Evolutionary conservation across 2,113 vertebrate species (phyloP).

Genomic region (Callospermophilus lateralis): DNA sequence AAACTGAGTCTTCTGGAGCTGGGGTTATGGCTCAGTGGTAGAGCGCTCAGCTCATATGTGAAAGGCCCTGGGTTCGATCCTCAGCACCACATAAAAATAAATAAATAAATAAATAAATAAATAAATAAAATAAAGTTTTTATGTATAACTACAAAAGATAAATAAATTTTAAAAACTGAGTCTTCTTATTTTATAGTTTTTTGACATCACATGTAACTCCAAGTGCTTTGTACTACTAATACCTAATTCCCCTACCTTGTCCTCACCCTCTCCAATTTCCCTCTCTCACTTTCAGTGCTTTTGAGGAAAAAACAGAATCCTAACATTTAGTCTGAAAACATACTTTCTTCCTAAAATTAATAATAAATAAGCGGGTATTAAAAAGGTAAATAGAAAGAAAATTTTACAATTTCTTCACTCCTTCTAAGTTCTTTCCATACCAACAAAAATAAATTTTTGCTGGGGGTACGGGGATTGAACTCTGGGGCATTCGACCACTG

Average conservation of each 20-base stretch:
- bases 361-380: background rate
- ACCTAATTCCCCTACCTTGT: background rate
- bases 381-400: constrained; percentile 48
- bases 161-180: background rate
- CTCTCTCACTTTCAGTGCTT: background rate
- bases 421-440: constrained; percentile 1
- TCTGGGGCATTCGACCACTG: too few species aligned
- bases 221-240: background rate
- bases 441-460: background rate
- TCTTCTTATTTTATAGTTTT: constrained; percentile 26
- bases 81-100: too few species aligned
- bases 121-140: too few species aligned
- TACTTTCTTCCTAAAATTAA: constrained; percentile 9
- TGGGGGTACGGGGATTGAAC: too few species aligned
- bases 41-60: too few species aligned
- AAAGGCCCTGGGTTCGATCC: too few species aligned
- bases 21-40: too few species aligned
- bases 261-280: background rate
- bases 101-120: too few species aligned
- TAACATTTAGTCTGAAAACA: constrained; percentile 48
- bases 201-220: background rate
- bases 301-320: constrained; percentile 5
- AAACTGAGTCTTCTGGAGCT: constrained; percentile 30
- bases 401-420: background rate
- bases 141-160: too few species aligned